Conservation (phyloP, 2,888 invertebrate genomes). For the Meta bourneti region DNA sequence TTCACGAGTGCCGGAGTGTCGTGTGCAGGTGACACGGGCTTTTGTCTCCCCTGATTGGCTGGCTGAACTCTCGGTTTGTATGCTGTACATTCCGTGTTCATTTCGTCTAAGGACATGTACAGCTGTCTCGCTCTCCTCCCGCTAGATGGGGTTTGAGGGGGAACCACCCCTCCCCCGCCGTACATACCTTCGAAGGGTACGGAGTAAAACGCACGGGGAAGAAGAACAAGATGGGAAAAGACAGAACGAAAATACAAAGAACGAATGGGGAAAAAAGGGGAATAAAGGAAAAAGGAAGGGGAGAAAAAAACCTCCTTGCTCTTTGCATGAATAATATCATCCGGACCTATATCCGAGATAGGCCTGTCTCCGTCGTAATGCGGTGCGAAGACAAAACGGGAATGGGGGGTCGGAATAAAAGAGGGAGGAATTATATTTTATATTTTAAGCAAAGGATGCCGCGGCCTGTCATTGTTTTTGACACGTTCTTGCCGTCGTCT, state of each 20-base stretch:
- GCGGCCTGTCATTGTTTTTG: conserved; percentile 73
- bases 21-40: conserved; percentile 75
- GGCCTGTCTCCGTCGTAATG: conserved; percentile 59
- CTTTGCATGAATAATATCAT: conserved; percentile 74
- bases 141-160: conserved; percentile 32
- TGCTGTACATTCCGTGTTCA: conserved; percentile 76
- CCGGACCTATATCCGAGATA: conserved; percentile 61
- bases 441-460: conserved; percentile 62
- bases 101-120: conserved; percentile 76
- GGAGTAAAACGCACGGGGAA: conserved; percentile 4
- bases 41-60: conserved; percentile 76
- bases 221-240: background rate
- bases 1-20: conserved; percentile 69
- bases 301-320: conserved; percentile 38
- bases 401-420: conserved; percentile 31
- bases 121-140: conserved; percentile 58
- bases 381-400: conserved; percentile 59
- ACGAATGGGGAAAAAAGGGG: conserved; percentile 8
- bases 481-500: conserved; percentile 61
- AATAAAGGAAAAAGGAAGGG: conserved; percentile 19
- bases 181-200: conserved; percentile 20
- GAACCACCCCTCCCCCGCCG: background rate
- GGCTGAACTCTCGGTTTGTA: conserved; percentile 76
- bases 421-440: conserved; percentile 46
- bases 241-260: conserved; percentile 29